Evolutionary conservation across 2,888 invertebrate species (phyloP), one percentile per base, ranked within the genome.

Genomic region (Drosophila borborema): DNA sequence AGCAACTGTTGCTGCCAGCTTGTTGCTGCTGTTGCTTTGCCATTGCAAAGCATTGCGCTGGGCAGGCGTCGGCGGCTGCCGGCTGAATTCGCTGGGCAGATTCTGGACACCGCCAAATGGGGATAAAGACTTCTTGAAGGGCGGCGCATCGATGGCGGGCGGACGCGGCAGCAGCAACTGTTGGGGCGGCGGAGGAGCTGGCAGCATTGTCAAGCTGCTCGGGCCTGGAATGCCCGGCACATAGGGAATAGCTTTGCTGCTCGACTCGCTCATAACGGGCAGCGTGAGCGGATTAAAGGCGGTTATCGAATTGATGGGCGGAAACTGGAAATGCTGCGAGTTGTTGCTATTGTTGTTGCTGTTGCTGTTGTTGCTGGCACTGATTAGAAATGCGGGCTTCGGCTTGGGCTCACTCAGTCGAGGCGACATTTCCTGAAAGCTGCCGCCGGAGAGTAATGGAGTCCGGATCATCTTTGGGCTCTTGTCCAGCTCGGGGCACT

Each of bases 171-270:
- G 60, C 49, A 88, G 90, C 18, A 90, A 90, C 59, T 90, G 62
- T 41, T 88, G 90, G n/a, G 93, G 88, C 60, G 94, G 94, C 49
- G 94, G 90, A 2, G 90, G 94, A 48, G 94, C 90, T 2, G 90
- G 91, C 31, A 92, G 61, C 60, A 92, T 83, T 8, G 90, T 88
- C 34, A 96, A 92, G 18, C 75, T 82, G 40, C 95, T 95, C 4
- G 97, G 97, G 12, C 97, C 97, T 0, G 97, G 97, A 93, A 97
- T 97, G 16, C 97, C 97, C 8, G 97, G 97, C 14, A 97, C 97
- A 92, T 97, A 96, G 0, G 97, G 96, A 89, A 97, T 96, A n/a
- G 96, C 93, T 92, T 96, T 96, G 67, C 16, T 14, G 74, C 93
- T 90, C 18, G 55, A n/a, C 41, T 55, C 55, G 94, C 71, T 62